A percentile compares a stretch with the other conserved stretches of the same genome.
Conservation (phyloP, 1,140 invertebrate species). For the Papilio xuthus region DNA sequence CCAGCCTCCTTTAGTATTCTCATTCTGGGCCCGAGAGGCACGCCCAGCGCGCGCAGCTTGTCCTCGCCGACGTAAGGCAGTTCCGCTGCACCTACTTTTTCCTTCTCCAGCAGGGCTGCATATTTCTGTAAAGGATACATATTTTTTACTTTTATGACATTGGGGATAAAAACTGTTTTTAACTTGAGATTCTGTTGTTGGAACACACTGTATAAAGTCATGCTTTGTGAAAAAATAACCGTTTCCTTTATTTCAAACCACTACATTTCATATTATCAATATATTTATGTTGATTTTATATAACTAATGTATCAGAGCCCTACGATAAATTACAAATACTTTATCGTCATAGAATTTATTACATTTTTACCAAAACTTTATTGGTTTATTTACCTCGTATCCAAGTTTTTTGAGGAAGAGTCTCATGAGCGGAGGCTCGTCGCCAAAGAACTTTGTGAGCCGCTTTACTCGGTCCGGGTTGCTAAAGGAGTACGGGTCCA, state of each 20-base stretch:
- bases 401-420: constrained; percentile 95
- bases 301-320: background rate
- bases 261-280: too few species aligned
- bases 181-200: too few species aligned
- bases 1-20: constrained; percentile 95
- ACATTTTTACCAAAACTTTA: background rate
- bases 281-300: too few species aligned
- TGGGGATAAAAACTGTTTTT: too few species aligned
- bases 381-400: constrained; percentile 88
- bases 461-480: constrained; percentile 93
- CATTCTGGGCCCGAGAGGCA: constrained; percentile 93
- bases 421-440: constrained; percentile 94
- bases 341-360: background rate
- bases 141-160: background rate
- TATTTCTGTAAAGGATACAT: constrained; percentile 89
- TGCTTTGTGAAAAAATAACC: too few species aligned
- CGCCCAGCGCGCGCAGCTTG: constrained; percentile 92
- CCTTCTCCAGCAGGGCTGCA: constrained; percentile 91
- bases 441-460: constrained; percentile 95
- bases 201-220: too few species aligned
- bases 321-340: background rate
- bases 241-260: too few species aligned
- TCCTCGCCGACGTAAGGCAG: constrained; percentile 96
- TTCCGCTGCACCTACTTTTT: constrained; percentile 95
- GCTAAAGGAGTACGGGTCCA: constrained; percentile 85